Conservation (phyloP, 2,888 invertebrate species). For the Drosophila antonietae region DNA sequence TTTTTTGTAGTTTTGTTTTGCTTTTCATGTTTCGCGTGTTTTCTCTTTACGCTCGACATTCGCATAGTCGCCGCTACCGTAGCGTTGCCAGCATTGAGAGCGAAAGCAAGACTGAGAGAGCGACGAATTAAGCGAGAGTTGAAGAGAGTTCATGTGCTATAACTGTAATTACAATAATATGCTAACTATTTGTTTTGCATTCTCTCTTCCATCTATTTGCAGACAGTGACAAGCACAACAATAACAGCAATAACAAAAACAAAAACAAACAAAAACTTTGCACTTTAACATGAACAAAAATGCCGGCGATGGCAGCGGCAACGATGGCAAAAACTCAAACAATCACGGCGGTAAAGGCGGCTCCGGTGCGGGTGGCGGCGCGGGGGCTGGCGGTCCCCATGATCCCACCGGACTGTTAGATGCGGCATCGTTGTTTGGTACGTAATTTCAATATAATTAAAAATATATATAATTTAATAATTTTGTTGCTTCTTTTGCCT, state of each 20-base stretch:
- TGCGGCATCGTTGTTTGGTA: slow-evolving; percentile 91
- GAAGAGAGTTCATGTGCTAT: slow-evolving; percentile 5
- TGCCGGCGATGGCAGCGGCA: slow-evolving; percentile 87
- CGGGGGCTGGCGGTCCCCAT: slow-evolving; percentile 82
- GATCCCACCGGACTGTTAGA: slow-evolving; percentile 91
- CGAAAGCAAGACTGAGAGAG: slow-evolving; percentile 30
- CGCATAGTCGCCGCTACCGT: slow-evolving; percentile 33
- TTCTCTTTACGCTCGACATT: slow-evolving; percentile 50
- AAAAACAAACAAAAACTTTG: slow-evolving; percentile 28
- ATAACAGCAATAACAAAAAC: slow-evolving; percentile 6
- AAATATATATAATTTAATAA: neutral
- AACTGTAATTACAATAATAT: slow-evolving; percentile 3
- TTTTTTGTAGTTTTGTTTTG: slow-evolving; percentile 74
- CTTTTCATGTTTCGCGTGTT: slow-evolving; percentile 64
- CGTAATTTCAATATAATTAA: slow-evolving; percentile 43
- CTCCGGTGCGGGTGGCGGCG: slow-evolving; percentile 84
- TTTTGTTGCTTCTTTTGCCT: neutral
- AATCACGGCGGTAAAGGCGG: slow-evolving; percentile 79
- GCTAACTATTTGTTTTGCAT: neutral
- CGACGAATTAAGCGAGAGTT: slow-evolving; percentile 11
- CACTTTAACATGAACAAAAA: slow-evolving; percentile 90
- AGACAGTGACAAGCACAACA: slow-evolving; percentile 32
- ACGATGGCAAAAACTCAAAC: slow-evolving; percentile 83
- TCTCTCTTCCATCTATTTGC: slow-evolving; percentile 11
- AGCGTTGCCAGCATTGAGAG: slow-evolving; percentile 60